Evolutionary conservation across 2,888 invertebrate genomes (phyloP).

Genomic region (Drosophila niveifrons): DNA sequence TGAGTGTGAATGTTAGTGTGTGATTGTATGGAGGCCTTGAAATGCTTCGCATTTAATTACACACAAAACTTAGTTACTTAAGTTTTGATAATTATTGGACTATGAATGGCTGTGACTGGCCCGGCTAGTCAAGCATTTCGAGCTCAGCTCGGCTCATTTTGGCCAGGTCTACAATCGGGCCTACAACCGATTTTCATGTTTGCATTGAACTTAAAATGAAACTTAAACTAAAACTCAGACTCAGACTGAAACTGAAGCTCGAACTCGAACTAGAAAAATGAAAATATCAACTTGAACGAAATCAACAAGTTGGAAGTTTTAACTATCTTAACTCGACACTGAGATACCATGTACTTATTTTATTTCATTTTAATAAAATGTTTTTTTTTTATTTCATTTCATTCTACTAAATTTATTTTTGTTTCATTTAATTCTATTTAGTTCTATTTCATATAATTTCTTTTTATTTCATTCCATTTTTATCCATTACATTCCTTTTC

Average conservation of each 20-base stretch:
- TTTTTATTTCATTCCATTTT: too few species aligned
- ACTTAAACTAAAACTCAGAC: slow-evolving; percentile 30
- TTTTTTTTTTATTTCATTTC: too few species aligned
- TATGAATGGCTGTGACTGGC: slow-evolving; percentile 49
- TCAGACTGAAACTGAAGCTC: slow-evolving; percentile 13
- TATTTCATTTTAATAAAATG: too few species aligned
- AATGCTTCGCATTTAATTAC: slow-evolving; percentile 58
- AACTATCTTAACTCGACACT: background rate
- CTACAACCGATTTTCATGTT: slow-evolving; percentile 42
- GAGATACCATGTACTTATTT: background rate
- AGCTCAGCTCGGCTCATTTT: slow-evolving; percentile 19
- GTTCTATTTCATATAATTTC: too few species aligned
- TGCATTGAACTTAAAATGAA: slow-evolving; percentile 68
- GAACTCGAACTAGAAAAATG: slow-evolving; percentile 33
- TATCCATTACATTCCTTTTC: too few species aligned
- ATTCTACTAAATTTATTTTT: too few species aligned
- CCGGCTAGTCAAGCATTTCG: slow-evolving; percentile 30
- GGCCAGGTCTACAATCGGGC: slow-evolving; percentile 24
- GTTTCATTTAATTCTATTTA: too few species aligned
- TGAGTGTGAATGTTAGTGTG: slow-evolving; percentile 3
- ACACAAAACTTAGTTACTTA: slow-evolving; percentile 35
- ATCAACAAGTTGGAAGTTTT: background rate
- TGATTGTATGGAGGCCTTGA: slow-evolving; percentile 42
- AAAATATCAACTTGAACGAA: background rate
- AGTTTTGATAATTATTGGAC: slow-evolving; percentile 67